phyloP scores from a whole-genome alignment of 2,797 vertebrate genomes.

The Neopelma chrysocephalum region DNA sequence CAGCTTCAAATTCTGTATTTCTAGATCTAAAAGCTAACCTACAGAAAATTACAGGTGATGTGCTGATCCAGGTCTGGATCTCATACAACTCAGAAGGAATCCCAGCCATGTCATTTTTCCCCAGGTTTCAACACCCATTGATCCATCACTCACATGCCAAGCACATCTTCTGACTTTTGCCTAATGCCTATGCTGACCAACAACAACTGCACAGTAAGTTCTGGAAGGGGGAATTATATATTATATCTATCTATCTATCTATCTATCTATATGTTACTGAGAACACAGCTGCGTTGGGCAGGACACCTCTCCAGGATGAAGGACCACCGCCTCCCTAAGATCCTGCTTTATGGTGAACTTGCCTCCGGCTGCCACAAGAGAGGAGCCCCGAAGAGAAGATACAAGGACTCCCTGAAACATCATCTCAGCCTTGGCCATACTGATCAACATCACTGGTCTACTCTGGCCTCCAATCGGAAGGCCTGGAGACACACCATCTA shows the following conservation, averaged over 20 bases:
- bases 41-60: not conserved
- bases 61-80: not conserved
- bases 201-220: not conserved
- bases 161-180: not conserved
- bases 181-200: not conserved
- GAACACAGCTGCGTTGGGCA: too few species aligned
- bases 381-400: too few species aligned
- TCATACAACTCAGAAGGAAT: not conserved
- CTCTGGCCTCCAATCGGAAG: too few species aligned
- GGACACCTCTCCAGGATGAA: too few species aligned
- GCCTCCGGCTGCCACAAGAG: too few species aligned
- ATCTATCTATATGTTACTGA: not conserved
- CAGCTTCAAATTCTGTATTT: not conserved
- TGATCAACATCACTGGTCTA: too few species aligned
- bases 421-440: too few species aligned
- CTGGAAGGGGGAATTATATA: not conserved
- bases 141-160: not conserved
- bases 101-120: not conserved
- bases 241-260: not conserved
- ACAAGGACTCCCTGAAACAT: too few species aligned
- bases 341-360: too few species aligned
- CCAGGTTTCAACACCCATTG: not conserved
- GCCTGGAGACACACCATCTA: too few species aligned
- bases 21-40: not conserved
- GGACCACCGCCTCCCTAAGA: too few species aligned